Conservation (phyloP, 2,888 invertebrate species). For the Xylota sylvarum region DNA sequence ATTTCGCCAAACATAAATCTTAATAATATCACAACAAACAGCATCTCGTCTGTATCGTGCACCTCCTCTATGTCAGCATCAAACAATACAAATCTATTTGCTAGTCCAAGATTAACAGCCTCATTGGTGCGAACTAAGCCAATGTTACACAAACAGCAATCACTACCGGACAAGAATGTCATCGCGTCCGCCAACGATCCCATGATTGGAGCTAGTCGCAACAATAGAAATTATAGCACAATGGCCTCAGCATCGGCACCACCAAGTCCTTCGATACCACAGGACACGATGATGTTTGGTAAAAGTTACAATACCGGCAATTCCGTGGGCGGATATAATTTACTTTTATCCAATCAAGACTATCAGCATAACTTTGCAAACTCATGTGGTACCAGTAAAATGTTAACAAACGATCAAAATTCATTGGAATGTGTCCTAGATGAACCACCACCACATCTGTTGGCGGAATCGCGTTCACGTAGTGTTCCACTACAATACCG, state of each 20-base stretch:
- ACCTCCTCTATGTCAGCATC: conserved; percentile 40
- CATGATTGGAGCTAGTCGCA: conserved; percentile 82
- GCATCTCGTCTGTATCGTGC: conserved; percentile 42
- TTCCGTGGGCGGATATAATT: conserved; percentile 80
- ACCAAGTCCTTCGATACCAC: conserved; percentile 87
- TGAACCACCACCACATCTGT: conserved; percentile 78
- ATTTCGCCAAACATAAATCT: conserved; percentile 88
- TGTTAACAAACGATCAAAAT: conserved; percentile 81
- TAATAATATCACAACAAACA: conserved; percentile 46
- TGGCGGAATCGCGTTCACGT: conserved; percentile 88
- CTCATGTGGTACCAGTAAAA: conserved; percentile 40
- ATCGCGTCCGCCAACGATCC: conserved; percentile 80
- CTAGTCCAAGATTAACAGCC: conserved; percentile 92
- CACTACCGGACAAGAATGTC: conserved; percentile 78
- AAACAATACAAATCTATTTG: conserved; percentile 85
- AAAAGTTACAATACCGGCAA: conserved; percentile 78
- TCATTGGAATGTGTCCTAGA: conserved; percentile 82
- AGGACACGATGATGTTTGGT: conserved; percentile 75
- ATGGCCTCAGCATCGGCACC: conserved; percentile 87
- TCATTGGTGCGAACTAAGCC: conserved; percentile 87
- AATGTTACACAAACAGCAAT: conserved; percentile 82
- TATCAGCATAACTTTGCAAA: conserved; percentile 54
- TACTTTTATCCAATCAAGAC: conserved; percentile 50
- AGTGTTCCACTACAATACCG: conserved; percentile 90
- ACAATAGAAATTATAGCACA: conserved; percentile 80